These are phyloP conservation scores for Smutsia gigantea DNA, from an alignment of 2,797 vertebrate species.

Conservation along the genomic window DNA sequence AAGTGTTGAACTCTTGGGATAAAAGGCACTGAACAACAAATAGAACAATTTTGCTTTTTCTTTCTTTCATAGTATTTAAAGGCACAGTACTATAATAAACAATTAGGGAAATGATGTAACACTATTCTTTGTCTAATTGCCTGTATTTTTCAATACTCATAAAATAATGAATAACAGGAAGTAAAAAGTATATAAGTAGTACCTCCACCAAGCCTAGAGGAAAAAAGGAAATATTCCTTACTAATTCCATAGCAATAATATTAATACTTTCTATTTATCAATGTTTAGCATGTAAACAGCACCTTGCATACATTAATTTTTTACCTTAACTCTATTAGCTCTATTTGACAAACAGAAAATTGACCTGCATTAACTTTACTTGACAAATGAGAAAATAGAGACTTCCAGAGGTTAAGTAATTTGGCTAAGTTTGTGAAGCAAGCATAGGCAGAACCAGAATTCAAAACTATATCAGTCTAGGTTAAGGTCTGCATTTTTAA, in stretches of 20 bases:
- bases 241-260: neutral
- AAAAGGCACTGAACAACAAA: neutral
- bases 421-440: neutral
- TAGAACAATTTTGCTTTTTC: neutral
- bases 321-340: neutral
- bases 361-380: neutral
- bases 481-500: neutral
- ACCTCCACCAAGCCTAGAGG: neutral
- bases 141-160: neutral
- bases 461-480: neutral
- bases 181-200: neutral
- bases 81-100: neutral
- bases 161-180: neutral
- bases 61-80: neutral
- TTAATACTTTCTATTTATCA: neutral
- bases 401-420: neutral
- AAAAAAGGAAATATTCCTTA: neutral
- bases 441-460: neutral
- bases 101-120: neutral
- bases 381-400: neutral
- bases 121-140: neutral
- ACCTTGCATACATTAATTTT: neutral
- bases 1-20: neutral
- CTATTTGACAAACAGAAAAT: constrained; percentile 10
- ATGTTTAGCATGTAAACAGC: neutral